Evolutionary conservation across 2,797 vertebrate genomes (phyloP), one percentile per base, ranked within the genome.

Genomic region (Galagoides demidoff): DNA sequence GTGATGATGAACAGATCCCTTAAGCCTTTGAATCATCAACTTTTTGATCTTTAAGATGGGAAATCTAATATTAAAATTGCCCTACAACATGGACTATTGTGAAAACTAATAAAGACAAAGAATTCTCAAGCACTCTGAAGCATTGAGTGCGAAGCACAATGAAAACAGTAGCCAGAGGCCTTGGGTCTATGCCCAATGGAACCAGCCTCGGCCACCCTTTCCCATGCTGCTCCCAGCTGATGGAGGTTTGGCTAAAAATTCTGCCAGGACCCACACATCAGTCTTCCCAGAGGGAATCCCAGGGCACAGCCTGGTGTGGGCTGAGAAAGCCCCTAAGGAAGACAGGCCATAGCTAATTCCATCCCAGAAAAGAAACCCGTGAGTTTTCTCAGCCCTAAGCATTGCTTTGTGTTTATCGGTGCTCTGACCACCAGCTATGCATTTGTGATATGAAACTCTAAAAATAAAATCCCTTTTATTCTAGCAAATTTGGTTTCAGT

Each of bases 21-120:
- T 59, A 66, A 84, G 74, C 3, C 57, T 84, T 68, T 45, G 64
- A 79, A 74, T 34, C 34, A 66, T 52, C 49, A 92, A 64, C 29
- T 84, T 71, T 5, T 19, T 82, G 19, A 23, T 88, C 52, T 92
- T 68, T 85, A 85, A 94, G 77, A 81, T 70, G 88, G 13, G 31
- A 59, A 92, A 8, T 84, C 61, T 61, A 19, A 74, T 29, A 70
- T 70, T 74, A 82, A 87, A 70, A 16, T 37, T 78, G 39, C 61
- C 64, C 68, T 88, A 16, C 19, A 27, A 31, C 37, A 14, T 16
- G 11, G 45, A 43, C 73, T 71, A 22, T 29, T 52, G 22, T 83
- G 59, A 93, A 94, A 83, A 66, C 27, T 29, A 43, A 84, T 70
- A 23, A 73, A 90, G 17, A 84, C 77, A 74, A 64, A 95, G 39